phyloP scores from a whole-genome alignment of 35 echinoderm and acorn worm genomes.

The Ptychodera flava region DNA sequence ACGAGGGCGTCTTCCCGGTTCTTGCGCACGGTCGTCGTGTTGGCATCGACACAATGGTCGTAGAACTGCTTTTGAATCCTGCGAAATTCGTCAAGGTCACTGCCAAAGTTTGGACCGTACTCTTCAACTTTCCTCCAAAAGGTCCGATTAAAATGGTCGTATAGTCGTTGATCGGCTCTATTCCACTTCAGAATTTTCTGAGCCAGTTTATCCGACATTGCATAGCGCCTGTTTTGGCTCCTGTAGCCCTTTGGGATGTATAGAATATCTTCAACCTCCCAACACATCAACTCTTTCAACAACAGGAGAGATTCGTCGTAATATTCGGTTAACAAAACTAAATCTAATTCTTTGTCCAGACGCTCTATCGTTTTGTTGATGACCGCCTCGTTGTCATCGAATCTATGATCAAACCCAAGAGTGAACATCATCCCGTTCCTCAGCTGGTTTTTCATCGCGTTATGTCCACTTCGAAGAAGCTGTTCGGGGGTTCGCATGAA shows the following conservation, averaged over 20 bases:
- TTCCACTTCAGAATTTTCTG: background rate
- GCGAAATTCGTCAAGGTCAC: slow-evolving; percentile 28
- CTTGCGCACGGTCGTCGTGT: too few species aligned
- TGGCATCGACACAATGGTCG: slow-evolving; percentile 21
- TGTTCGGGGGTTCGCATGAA: slow-evolving; percentile 13
- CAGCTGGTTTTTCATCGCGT: too few species aligned
- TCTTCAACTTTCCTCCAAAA: too few species aligned
- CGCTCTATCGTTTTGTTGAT: slow-evolving; percentile 28
- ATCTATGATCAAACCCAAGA: slow-evolving; percentile 34
- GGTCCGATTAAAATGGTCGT: too few species aligned
- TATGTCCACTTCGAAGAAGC: too few species aligned
- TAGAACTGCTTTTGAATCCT: background rate
- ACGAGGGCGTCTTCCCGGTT: too few species aligned
- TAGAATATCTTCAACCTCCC: slow-evolving; percentile 71
- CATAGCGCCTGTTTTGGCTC: slow-evolving; percentile 11
- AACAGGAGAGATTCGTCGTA: slow-evolving; percentile 65
- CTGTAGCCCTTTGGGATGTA: slow-evolving; percentile 55
- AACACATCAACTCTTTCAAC: slow-evolving; percentile 50
- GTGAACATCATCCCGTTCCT: too few species aligned
- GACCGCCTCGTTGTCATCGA: slow-evolving; percentile 3
- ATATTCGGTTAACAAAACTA: slow-evolving; percentile 77
- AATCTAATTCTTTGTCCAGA: slow-evolving; percentile 46
- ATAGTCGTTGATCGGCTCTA: slow-evolving; percentile 34
- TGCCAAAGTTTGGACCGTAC: slow-evolving; percentile 29
- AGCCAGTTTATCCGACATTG: background rate